Evolutionary conservation across 92 coral and sea anemone species (phyloP), one percentile per base, ranked within the genome.

Genomic region (Zoanthus sansibaricus): DNA sequence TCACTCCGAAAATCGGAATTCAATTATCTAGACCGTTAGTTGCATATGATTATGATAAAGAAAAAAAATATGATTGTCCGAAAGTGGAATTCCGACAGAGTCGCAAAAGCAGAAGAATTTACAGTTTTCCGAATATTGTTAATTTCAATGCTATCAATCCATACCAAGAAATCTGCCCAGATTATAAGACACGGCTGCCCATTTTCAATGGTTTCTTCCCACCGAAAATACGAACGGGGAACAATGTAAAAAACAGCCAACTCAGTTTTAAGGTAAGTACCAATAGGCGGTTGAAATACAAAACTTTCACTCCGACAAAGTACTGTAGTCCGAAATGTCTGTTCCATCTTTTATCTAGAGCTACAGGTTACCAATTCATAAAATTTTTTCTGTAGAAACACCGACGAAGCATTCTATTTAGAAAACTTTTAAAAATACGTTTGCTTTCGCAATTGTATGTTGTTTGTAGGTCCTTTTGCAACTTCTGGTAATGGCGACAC

Each of bases 181-280:
- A 82, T 42, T 88, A 95, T 89, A 91, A 85, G 82, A 98, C 97
- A 17, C 88, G 87, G 18, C 83, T 37, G 42, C 42, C 98, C 16
- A 95, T 95, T 25, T 90, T 95, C 55, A 94, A 97, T 83, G 99
- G 99, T 1, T 97, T 97, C 87, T 97, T 95, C 62, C 99, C 98
- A 3, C 93, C 95, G 68, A 90, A 94, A 69, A 92, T 95, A 42
- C 82, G 95, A 13, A 93, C 95, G 5, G 56, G 90, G 45, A 84
- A 48, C 17, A 78, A 72, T 31, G 66, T 71, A 42, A 59, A 83
- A 32, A 75, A 72, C 13, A 79, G 75, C 72, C 82, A 49, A 16
- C 85, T 66, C 3, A 80, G 61, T 62, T 52, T 59, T 17, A 73
- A 80, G 48, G 85, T 80, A 80, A 64, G 85, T 80, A 46, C 73